Percentiles rank a stretch among this genome's conserved stretches.
These are phyloP conservation scores for Rhopalosiphum padi DNA, from an alignment of 1,140 invertebrate species.

Conservation along the genomic window DNA sequence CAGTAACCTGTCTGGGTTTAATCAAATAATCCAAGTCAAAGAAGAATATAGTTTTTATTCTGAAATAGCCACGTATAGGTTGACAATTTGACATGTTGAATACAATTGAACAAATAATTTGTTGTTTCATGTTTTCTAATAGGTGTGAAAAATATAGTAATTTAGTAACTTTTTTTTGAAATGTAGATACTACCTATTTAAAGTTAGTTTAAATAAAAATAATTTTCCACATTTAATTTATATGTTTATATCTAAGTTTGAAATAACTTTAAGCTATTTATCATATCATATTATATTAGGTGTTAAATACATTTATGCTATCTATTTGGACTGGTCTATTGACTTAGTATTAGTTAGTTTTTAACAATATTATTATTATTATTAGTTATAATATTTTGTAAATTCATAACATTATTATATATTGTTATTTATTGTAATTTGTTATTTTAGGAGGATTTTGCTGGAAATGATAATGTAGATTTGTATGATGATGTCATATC, in stretches of 20 bases:
- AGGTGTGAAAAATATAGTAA: background rate
- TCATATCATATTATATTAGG: background rate
- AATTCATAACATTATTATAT: background rate
- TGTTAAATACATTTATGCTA: background rate
- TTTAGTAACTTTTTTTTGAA: background rate
- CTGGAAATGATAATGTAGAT: constrained; percentile 85
- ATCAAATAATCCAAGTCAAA: too few species aligned
- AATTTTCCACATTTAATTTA: background rate
- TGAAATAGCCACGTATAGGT: background rate
- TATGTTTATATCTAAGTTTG: background rate
- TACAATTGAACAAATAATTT: background rate
- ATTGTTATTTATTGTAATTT: background rate
- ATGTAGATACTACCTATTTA: background rate
- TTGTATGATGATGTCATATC: constrained; percentile 97
- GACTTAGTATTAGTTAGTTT: too few species aligned
- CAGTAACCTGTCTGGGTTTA: too few species aligned
- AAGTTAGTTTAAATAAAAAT: background rate
- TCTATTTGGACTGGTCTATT: background rate
- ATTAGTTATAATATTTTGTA: background rate
- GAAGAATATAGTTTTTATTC: background rate
- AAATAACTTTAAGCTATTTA: background rate
- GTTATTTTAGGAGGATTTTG: constrained; percentile 74
- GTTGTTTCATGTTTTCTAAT: background rate
- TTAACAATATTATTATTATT: background rate
- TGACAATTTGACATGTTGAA: background rate